phyloP scores from a whole-genome alignment of 2,888 invertebrate species.

The Allophyes oxyacanthae region DNA sequence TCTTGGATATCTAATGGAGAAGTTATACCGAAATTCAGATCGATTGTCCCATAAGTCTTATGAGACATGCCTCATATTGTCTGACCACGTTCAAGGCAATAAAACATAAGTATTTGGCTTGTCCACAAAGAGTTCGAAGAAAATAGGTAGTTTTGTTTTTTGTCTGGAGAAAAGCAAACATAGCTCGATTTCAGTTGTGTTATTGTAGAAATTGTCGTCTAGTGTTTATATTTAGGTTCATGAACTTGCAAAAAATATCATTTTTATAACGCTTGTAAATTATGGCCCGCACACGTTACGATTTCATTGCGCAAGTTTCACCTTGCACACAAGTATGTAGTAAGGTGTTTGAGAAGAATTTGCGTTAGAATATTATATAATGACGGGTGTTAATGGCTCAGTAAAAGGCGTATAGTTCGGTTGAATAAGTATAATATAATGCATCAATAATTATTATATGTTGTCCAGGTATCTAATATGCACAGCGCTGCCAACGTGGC shows the following conservation, averaged over 20 bases:
- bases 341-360: no score
- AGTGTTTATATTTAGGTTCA: not conserved
- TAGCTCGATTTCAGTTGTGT: conserved; percentile 7
- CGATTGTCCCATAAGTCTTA: conserved; percentile 47
- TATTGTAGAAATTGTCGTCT: conserved; percentile 14
- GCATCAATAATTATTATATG: no score
- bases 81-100: conserved; percentile 30
- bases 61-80: conserved; percentile 39
- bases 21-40: conserved; percentile 40
- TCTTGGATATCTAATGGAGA: conserved; percentile 43
- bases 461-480: no score
- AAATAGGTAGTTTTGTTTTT: conserved; percentile 6
- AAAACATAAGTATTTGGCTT: conserved; percentile 24
- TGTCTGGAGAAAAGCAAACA: conserved; percentile 8
- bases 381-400: no score
- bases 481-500: no score
- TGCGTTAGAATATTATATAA: no score
- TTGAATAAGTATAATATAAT: no score
- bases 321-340: no score
- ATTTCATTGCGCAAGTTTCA: no score
- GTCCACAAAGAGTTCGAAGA: conserved; percentile 9
- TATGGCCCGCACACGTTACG: no score
- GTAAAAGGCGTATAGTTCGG: no score
- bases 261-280: no score
- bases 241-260: not conserved